A percentile compares a stretch with the other conserved stretches of the same genome.
Evolutionary conservation across 2,797 vertebrate species (phyloP).

Genomic region (Remorina albescens): DNA sequence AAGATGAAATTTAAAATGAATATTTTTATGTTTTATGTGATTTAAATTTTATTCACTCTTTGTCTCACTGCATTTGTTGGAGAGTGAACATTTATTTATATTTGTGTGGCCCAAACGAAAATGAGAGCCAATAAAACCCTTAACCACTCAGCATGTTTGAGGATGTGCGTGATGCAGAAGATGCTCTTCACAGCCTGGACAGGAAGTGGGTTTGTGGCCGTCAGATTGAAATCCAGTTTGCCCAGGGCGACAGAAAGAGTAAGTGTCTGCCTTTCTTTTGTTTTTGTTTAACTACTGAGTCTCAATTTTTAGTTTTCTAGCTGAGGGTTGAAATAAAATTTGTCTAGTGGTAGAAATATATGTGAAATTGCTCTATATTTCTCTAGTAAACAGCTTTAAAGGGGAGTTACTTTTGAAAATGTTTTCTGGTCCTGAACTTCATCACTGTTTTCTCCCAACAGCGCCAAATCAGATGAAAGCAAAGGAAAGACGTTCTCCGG

Average conservation of each 20-base stretch:
- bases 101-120: conserved; percentile 50
- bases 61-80: not conserved
- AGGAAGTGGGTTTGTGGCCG: conserved; percentile 98
- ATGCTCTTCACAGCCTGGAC: conserved; percentile 97
- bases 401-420: not conserved
- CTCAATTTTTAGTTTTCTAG: not conserved
- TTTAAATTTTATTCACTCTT: too few relatives aligned
- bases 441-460: conserved; percentile 51
- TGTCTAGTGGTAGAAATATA: too few relatives aligned
- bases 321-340: not conserved
- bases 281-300: not conserved
- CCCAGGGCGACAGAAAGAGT: conserved; percentile 98
- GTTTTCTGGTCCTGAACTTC: not conserved
- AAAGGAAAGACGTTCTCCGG: conserved; percentile 92
- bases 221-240: conserved; percentile 99
- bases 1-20: not conserved
- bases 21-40: too few relatives aligned
- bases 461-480: conserved; percentile 97
- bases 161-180: conserved; percentile 97
- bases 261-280: conserved; percentile 64
- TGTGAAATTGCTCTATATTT: too few relatives aligned
- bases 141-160: conserved; percentile 96
- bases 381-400: too few relatives aligned
- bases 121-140: conserved; percentile 82
- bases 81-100: conserved; percentile 3